These are phyloP conservation scores for Rhingia campestris DNA, from an alignment of 2,888 invertebrate species.

Conservation along the genomic window DNA sequence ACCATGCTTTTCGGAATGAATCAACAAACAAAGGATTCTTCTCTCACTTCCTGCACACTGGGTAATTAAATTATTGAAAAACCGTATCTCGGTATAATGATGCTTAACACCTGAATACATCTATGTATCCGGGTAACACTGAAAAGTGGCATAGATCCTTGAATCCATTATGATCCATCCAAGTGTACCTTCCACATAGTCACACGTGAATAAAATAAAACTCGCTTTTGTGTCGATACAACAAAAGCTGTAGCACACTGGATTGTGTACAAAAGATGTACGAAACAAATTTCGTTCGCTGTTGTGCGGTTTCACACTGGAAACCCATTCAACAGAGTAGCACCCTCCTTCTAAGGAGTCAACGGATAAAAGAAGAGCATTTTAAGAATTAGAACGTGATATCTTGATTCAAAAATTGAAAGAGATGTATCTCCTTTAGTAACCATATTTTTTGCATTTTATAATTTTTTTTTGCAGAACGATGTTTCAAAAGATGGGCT, in stretches of 20 bases:
- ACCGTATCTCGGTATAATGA: slow-evolving; percentile 13
- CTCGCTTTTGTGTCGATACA: slow-evolving; percentile 46
- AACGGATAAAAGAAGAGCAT: slow-evolving; percentile 44
- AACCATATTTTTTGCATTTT: not conserved
- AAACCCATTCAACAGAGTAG: slow-evolving; percentile 41
- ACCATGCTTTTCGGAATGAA: no score
- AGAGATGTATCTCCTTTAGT: slow-evolving; percentile 28
- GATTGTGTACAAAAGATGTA: slow-evolving; percentile 25
- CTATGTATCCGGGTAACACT: slow-evolving; percentile 12
- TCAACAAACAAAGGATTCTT: no score
- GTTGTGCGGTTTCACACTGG: slow-evolving; percentile 53
- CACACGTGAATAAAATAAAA: slow-evolving; percentile 58
- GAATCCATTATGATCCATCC: slow-evolving; percentile 49
- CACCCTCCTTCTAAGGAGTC: slow-evolving; percentile 37
- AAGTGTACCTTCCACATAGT: slow-evolving; percentile 41
- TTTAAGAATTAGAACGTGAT: slow-evolving; percentile 69
- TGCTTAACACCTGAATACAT: slow-evolving; percentile 24
- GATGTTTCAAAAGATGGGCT: slow-evolving; percentile 18
- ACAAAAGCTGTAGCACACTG: slow-evolving; percentile 52
- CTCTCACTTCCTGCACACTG: slow-evolving; percentile 1
- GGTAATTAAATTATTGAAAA: slow-evolving; percentile 57
- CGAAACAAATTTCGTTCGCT: slow-evolving; percentile 44
- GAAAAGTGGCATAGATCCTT: slow-evolving; percentile 50
- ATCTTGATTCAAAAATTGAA: slow-evolving; percentile 61
- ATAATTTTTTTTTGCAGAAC: not conserved